Percentiles rank a stretch among this genome's conserved stretches.
Evolutionary conservation across 2,113 vertebrate genomes (phyloP).

Genomic region (Bungarus multicinctus): DNA sequence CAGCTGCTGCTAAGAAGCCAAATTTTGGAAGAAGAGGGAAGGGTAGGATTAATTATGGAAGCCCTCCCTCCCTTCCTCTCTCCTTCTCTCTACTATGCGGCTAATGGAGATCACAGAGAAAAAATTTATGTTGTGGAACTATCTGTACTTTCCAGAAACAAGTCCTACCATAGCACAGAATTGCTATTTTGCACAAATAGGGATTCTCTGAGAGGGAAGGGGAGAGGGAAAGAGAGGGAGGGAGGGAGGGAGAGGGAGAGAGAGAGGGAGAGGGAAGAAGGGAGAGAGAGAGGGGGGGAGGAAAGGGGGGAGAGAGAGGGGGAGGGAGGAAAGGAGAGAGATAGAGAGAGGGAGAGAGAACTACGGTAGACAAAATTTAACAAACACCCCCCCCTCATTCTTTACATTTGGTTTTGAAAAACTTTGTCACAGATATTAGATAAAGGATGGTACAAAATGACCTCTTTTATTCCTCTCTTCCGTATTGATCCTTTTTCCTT

Average conservation of each 20-base stretch:
- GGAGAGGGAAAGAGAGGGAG: too few relatives aligned
- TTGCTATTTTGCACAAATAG: constrained; percentile 21
- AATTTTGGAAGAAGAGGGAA: constrained; percentile 39
- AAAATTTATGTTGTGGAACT: neutral
- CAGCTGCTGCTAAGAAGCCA: constrained; percentile 9
- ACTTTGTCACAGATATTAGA: neutral
- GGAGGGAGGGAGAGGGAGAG: too few relatives aligned
- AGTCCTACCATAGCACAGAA: neutral
- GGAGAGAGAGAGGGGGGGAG: too few relatives aligned
- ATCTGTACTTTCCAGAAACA: constrained; percentile 6
- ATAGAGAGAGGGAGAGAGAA: too few relatives aligned
- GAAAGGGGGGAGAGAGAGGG: too few relatives aligned
- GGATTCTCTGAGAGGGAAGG: neutral
- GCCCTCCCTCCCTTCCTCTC: neutral
- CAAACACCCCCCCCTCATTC: neutral
- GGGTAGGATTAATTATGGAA: neutral
- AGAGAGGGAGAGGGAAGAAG: too few relatives aligned
- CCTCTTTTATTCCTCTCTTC: neutral
- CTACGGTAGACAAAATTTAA: neutral
- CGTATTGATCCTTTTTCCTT: neutral
- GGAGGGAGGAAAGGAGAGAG: too few relatives aligned
- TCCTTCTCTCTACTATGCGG: neutral
- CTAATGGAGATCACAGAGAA: neutral
- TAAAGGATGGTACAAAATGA: constrained; percentile 16
- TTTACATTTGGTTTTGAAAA: neutral